Evolutionary conservation across 2,797 vertebrate genomes (phyloP), one percentile per base, ranked within the genome.

Genomic region (Diglossa cyanea): DNA sequence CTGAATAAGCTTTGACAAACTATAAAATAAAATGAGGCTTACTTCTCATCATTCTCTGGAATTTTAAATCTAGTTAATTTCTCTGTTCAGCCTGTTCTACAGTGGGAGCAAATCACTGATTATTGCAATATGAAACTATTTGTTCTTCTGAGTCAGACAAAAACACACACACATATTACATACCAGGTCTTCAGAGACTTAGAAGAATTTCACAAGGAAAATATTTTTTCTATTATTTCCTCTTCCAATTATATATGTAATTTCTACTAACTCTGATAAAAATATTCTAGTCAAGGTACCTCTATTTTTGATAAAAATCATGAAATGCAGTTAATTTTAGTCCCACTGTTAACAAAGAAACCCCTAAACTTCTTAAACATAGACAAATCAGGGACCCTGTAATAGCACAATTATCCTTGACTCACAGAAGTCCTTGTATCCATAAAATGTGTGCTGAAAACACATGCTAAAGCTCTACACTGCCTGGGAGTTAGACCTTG

Each of bases 291-390:
- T 55, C 8, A 54, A 65, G 4, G 2, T 54, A 42, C 2, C 7
- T 67, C 18, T 28, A 19, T 84, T 84, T 84, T 26, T 67, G 50
- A 70, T 45, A n/a, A 50, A 87, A 83, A 48, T 3, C 0, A 13
- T 42, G 7, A 5, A 63, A 63, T 55, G 11, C 5, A 24, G 24
- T 21, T 50, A 73, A 25, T 76, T 82, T 76, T 61, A 86, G 45
- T 63, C 9, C 6, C 6, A 31, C 1, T 42, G 28, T 33, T 21
- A 71, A 73, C 8, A 62, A 50, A 78, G 19, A 79, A 62, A 15
- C 0, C 0, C 6, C 2, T 51, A 11, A 25, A 13, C 4, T 75
- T 15, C 66, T 33, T 35, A 61, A 81, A 66, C 8, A 24, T 16
- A 68, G 35, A 61, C 16, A 87, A 80, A 87, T 15, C 11, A 77